phyloP scores from a whole-genome alignment of 1,140 invertebrate species.

The Dreissena rostriformis region DNA sequence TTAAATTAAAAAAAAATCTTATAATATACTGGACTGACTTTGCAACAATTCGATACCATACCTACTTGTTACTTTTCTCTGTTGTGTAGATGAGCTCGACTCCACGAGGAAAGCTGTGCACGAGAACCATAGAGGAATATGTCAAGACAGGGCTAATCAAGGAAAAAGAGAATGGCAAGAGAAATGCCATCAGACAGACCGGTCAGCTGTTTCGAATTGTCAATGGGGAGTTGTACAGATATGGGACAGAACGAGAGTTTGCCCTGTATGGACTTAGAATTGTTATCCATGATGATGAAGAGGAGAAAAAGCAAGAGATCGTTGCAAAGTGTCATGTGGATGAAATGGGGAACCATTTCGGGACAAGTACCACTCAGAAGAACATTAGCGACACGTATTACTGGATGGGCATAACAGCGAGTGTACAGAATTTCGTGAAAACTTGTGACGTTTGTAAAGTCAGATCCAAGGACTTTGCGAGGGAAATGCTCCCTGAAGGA shows the following conservation, averaged over 20 bases:
- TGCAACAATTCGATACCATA: too few species aligned
- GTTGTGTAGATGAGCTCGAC: too few species aligned
- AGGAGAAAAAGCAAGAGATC: constrained; percentile 32
- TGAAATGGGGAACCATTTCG: constrained; percentile 25
- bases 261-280: constrained; percentile 30
- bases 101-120: not conserved
- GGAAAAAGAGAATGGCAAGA: constrained; percentile 34
- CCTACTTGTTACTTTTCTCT: too few species aligned
- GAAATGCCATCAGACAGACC: constrained; percentile 40
- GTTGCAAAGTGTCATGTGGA: constrained; percentile 44
- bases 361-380: constrained; percentile 41
- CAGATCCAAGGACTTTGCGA: not conserved
- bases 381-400: constrained; percentile 39
- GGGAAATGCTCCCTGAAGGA: not conserved
- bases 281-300: constrained; percentile 48
- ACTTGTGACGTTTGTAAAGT: constrained; percentile 34
- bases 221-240: constrained; percentile 31
- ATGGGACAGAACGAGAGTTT: constrained; percentile 48
- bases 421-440: constrained; percentile 42
- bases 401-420: constrained; percentile 45
- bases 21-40: too few species aligned
- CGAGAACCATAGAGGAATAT: constrained; percentile 36
- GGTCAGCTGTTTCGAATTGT: constrained; percentile 37
- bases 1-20: too few species aligned
- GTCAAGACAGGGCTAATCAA: constrained; percentile 20